A percentile compares a stretch with the other conserved stretches of the same genome.
These are phyloP conservation scores for Parnassius smintheus DNA, from an alignment of 2,888 invertebrate genomes.

Conservation along the genomic window DNA sequence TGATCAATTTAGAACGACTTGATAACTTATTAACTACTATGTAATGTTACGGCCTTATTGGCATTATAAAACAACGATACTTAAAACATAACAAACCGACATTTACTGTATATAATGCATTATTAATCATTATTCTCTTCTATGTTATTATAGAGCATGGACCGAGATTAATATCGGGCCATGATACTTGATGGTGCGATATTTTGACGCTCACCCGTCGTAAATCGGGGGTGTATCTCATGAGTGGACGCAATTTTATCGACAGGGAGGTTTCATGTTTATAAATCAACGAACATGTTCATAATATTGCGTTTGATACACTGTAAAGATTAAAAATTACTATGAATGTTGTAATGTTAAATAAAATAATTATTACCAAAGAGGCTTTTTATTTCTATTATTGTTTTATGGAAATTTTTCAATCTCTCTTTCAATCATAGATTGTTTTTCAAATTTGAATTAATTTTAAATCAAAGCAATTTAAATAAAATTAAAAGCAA, in stretches of 20 bases:
- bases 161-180: slow-evolving; percentile 17
- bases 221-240: slow-evolving; percentile 13
- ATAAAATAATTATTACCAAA: too few species aligned
- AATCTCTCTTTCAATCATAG: too few species aligned
- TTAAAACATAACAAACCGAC: slow-evolving; percentile 2
- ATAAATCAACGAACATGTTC: too few species aligned
- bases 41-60: not conserved
- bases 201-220: slow-evolving; percentile 26
- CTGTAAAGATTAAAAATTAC: too few species aligned
- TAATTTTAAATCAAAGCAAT: too few species aligned
- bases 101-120: slow-evolving; percentile 8
- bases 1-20: not conserved
- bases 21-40: not conserved
- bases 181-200: slow-evolving; percentile 7
- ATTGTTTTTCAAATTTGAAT: too few species aligned
- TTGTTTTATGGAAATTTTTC: too few species aligned
- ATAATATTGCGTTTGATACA: too few species aligned
- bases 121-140: slow-evolving; percentile 12
- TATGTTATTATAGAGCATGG: slow-evolving; percentile 9
- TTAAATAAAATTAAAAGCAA: too few species aligned
- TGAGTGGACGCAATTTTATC: not conserved
- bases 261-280: not conserved
- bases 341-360: too few species aligned
- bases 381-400: too few species aligned
- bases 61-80: not conserved